These are phyloP conservation scores for Helicoverpa armigera DNA, from an alignment of 1,140 invertebrate genomes.

Conservation along the genomic window DNA sequence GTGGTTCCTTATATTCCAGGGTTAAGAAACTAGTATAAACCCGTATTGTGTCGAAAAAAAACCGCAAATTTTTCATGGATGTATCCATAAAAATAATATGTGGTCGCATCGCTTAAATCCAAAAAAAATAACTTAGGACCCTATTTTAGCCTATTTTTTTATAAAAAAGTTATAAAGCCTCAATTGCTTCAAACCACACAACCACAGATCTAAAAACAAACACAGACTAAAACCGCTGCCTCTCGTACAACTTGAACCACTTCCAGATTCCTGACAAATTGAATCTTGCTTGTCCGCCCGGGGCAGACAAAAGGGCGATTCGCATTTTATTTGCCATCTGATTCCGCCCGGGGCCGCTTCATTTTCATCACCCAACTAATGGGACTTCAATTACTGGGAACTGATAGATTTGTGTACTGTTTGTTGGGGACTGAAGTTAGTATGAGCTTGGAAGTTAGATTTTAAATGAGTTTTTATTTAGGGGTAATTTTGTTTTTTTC, in stretches of 20 bases:
- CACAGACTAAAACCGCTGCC: not conserved
- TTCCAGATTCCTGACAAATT: conserved; percentile 75
- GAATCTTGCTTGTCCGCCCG: conserved; percentile 75
- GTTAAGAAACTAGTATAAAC: too few species aligned
- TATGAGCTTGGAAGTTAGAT: not conserved
- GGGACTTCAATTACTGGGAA: conserved; percentile 71
- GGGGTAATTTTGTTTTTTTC: too few species aligned
- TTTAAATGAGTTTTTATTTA: too few species aligned
- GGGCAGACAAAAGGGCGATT: conserved; percentile 79
- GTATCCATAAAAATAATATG: too few species aligned
- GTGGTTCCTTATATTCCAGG: too few species aligned
- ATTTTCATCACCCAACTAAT: conserved; percentile 74
- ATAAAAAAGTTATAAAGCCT: too few species aligned
- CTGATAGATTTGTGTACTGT: conserved; percentile 41
- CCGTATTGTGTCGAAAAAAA: too few species aligned
- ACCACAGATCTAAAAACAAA: not conserved
- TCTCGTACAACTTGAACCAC: conserved; percentile 52
- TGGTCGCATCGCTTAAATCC: too few species aligned
- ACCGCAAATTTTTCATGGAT: too few species aligned
- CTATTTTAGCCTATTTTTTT: too few species aligned
- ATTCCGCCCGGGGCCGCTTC: conserved; percentile 68
- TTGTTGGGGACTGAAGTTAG: not conserved
- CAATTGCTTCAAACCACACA: conserved; percentile 15
- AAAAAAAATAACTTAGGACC: too few species aligned
- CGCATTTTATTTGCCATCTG: conserved; percentile 80